Evolutionary conservation across 2,888 invertebrate species (phyloP), one percentile per base, ranked within the genome.

Genomic region (Aleiodes leptofemur): DNA sequence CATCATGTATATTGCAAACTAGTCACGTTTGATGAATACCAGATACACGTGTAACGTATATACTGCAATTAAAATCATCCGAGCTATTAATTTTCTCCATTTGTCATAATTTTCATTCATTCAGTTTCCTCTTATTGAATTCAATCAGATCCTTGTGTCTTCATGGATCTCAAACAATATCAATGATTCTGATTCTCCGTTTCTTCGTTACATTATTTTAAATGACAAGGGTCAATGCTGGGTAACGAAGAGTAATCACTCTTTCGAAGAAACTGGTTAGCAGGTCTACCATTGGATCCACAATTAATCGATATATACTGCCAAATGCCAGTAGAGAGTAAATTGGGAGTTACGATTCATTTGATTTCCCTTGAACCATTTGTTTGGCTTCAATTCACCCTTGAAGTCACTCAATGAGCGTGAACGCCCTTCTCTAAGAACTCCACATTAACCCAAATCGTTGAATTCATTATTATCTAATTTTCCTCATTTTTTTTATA

Each of bases 181-280:
- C 43, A 48, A 6, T 61, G 9, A 29, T 48, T 53, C 53, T 56
- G 14, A 16, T 66, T 56, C 23, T 11, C 11, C n/a, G 8, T 64
- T 48, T 55, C 56, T 8, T 70, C 69, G 64, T 69, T 75, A 14
- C 43, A 78, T 78, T 75, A 78, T 78, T 78, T 34, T 50, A 51
- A 34, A 13, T 59, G 38, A 57, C 68, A 71, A 73, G 72, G 73
- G 73, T 64, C 48, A n/a, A 23, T 8, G 50, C 23, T 56, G 57
- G 14, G 50, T 69, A 80, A 77, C 72, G 74, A 73, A 73, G 75
- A 78, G 70, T 78, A 78, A 78, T 78, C 76, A 71, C 78, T 57
- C 72, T 74, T 74, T 8, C 9, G 29, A 57, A 13, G 13, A 57
- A 9, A 56, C 48, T 48, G 13, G 61, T 61, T 38, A 23, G 50